Base-by-base conservation (phyloP, 2,888 invertebrate species). In the Conops quadrifasciatus region DNA sequence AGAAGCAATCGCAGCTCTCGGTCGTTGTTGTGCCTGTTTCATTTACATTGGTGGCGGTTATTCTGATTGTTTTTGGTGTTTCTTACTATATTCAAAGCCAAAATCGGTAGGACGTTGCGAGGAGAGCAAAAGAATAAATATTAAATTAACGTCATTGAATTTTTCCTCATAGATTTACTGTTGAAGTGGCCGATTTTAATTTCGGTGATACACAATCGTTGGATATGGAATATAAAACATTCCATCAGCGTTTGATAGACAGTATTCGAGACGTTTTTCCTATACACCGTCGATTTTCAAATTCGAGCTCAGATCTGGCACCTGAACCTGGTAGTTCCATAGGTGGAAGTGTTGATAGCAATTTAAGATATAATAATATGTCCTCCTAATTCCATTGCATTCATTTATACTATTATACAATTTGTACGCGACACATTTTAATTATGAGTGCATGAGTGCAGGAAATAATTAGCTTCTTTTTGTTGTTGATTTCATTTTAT, bases 131-230 rank as follows among this genome's bases (percentile, higher is more conserved):
- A 24, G 4, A 19, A 21, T 28, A 47, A 19, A 47, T 19, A 59
- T 47, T 47, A 30, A 24, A 36, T 21, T 49, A 53, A 63, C n/a
- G 26, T 66, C 16, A 47, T 45, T 65, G 58, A 36, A 7, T 24
- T 26, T 58, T n/a, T 36, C 26, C n/a, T 60, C 60, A 53, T 84
- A 93, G 93, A 76, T 92, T 92, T 80, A 91, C 90, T 2, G 89
- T 96, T 60, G 96, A 96, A 88, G 95, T 95, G 16, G 95, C 96
- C 0, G 93, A 96, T 84, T 96, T 96, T 81, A 94, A 96, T 84
- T 96, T 96, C 82, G 94, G 94, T 0, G 93, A 92, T 79, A 85
- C 86, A 1, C 90, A 90, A 80, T 91, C 90, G 77, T 90, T 91
- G 19, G 93, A 94, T 77, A 88, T 94, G 86, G 94, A 95, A 80